Evolutionary conservation across 2,888 invertebrate species (phyloP), one percentile per base, ranked within the genome.

Genomic region (Strigamia maritima): DNA sequence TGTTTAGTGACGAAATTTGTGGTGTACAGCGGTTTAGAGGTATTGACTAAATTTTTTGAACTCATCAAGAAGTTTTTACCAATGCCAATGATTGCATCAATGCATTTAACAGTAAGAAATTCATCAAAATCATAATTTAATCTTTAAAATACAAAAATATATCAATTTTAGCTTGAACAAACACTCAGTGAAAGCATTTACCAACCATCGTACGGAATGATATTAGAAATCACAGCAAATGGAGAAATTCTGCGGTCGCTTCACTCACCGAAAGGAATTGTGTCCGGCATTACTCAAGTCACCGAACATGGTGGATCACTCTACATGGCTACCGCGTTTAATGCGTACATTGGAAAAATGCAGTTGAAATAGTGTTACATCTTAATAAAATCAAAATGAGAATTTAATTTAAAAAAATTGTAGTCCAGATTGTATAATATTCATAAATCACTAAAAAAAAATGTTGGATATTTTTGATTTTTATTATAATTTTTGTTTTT

Each of bases 231-330:
- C 38, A 82, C 85, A 82, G 82, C 82, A 16, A 79, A 83, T 26
- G 86, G 86, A 10, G 81, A 83, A 79, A 84, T 85, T 16, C 80
- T 84, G 0, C 81, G 82, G 77, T 84, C 85, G 79, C 81, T 85
- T 22, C 86, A 86, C 65, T 85, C 86, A 81, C 84, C 85, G 0
- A 81, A 83, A 35, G 86, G 85, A 12, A 75, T 81, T 44, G 82
- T 82, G 4, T 80, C 83, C 14, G 79, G 81, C 7, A 82, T 85
- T 31, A 85, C 85, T 78, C 85, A 86, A 81, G 85, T 85, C 1
- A 83, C 84, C 26, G 85, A 85, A 78, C 81, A 84, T 35, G 82
- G 84, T 77, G 85, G 84, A 0, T 82, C 83, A 8, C 80, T 86
- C 28, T 86, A 86, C 79, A 80, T 86, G 7, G 86, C 40, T 10